These are phyloP conservation scores for Pyralis farinalis DNA, from an alignment of 2,888 invertebrate genomes.

Conservation along the genomic window DNA sequence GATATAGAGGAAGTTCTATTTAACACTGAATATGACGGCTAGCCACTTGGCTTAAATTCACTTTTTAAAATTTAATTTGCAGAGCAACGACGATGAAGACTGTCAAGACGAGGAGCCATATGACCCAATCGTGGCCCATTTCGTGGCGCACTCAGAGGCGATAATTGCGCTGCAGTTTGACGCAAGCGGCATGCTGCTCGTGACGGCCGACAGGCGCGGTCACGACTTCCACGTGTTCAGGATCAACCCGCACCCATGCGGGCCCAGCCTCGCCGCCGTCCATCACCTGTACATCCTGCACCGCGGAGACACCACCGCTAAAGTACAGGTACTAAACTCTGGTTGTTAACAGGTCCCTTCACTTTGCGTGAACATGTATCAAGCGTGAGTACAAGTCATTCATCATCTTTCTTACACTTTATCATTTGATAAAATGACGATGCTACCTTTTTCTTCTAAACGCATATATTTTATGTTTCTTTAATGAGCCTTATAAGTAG, in stretches of 20 bases:
- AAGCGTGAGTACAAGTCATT: no score
- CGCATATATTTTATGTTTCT: no score
- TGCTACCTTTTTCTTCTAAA: no score
- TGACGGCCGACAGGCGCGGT: conserved; percentile 95
- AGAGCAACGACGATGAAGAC: conserved; percentile 77
- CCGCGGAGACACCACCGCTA: conserved; percentile 97
- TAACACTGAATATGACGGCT: no score
- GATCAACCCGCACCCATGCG: conserved; percentile 95
- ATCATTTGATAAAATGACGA: no score
- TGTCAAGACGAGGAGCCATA: conserved; percentile 83
- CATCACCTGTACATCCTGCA: conserved; percentile 98
- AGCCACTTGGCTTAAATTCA: no score
- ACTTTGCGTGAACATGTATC: no score
- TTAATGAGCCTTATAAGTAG: no score
- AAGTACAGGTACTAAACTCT: conserved; percentile 90
- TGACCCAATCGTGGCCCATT: conserved; percentile 92
- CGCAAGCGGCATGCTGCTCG: conserved; percentile 91
- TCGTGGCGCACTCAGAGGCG: conserved; percentile 93
- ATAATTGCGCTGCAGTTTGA: conserved; percentile 95
- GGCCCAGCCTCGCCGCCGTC: conserved; percentile 91
- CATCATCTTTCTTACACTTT: no score
- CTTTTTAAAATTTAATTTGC: no score
- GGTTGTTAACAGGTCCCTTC: no score
- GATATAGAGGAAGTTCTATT: no score
- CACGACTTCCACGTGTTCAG: conserved; percentile 98